Conservation (phyloP, 2,797 vertebrate species). For the Sebastes goodei region DNA sequence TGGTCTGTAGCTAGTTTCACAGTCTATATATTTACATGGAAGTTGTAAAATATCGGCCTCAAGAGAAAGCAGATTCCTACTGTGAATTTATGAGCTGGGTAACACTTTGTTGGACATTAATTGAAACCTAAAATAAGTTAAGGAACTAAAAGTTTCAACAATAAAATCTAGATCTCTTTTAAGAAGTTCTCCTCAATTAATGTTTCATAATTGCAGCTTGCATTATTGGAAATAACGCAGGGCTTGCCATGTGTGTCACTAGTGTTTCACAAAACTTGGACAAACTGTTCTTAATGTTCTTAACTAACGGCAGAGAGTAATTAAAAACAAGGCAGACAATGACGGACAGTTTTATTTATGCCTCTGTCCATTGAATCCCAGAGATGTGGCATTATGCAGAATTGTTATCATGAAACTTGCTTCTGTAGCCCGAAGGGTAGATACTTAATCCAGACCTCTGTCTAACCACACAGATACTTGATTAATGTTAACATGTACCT, state of each 20-base stretch:
- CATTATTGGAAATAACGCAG: background rate
- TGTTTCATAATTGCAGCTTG: background rate
- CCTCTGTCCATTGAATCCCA: background rate
- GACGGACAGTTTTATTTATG: background rate
- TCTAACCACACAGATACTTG: background rate
- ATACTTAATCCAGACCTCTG: background rate
- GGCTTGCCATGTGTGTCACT: background rate
- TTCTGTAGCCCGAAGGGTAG: background rate
- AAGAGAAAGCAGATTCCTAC: background rate
- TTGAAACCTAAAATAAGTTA: background rate
- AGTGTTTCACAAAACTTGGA: background rate
- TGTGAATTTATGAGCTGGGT: background rate
- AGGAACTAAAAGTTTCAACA: background rate
- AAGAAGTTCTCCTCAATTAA: background rate
- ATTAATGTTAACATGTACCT: background rate
- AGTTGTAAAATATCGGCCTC: background rate
- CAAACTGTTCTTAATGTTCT: background rate
- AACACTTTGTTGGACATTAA: background rate
- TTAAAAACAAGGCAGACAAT: background rate
- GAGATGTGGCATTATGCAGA: background rate
- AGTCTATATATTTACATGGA: background rate
- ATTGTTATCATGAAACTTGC: background rate
- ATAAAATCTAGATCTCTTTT: background rate
- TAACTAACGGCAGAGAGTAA: background rate
- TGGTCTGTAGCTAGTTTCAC: conserved; percentile 9